A percentile compares a stretch with the other conserved stretches of the same genome.
phyloP scores from a whole-genome alignment of 2,113 vertebrate species.

The Penelope pileata region DNA sequence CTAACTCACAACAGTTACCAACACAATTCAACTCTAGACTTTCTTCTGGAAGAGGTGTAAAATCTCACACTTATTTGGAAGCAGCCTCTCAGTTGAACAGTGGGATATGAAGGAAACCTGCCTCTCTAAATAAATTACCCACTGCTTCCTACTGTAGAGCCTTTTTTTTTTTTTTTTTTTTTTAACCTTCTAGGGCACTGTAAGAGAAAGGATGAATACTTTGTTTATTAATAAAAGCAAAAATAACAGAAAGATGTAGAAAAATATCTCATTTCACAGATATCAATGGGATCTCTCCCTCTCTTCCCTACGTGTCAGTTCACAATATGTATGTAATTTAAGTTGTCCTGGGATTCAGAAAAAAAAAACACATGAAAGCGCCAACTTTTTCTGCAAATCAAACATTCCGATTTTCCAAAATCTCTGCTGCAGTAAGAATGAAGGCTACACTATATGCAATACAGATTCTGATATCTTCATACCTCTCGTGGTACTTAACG shows the following conservation, averaged over 20 bases:
- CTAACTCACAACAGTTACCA: neutral
- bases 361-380: neutral
- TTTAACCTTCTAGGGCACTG: neutral
- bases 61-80: neutral
- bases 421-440: neutral
- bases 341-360: neutral
- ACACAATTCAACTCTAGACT: neutral
- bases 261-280: neutral
- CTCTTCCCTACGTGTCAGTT: neutral
- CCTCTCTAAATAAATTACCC: neutral
- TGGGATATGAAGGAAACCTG: neutral
- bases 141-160: neutral
- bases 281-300: neutral
- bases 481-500: neutral
- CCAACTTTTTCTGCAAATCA: neutral
- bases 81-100: rapidly evolving
- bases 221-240: neutral
- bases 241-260: neutral
- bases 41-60: neutral
- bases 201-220: neutral
- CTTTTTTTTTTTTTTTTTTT: neutral
- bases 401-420: neutral
- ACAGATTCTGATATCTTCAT: neutral
- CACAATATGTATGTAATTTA: neutral
- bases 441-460: neutral